Conservation (phyloP, 1,140 invertebrate species). For the Dendrolimus kikuchii region DNA sequence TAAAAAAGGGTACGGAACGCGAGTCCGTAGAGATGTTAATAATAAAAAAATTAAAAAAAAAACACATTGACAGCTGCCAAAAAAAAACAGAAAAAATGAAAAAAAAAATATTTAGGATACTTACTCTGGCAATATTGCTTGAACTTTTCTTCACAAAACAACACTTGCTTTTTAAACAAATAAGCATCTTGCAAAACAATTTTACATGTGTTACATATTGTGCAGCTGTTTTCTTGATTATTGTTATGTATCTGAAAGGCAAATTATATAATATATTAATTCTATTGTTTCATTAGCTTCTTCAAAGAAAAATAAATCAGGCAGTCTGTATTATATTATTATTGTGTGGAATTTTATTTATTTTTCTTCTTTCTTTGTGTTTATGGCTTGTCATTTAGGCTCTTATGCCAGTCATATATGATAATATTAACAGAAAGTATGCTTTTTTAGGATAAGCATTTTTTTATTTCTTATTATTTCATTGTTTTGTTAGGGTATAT, state of each 20-base stretch:
- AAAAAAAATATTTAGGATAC: conserved; percentile 5
- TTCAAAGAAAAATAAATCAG: conserved; percentile 14
- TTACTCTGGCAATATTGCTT: conserved; percentile 16
- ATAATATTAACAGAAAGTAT: no score
- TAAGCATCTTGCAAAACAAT: conserved; percentile 25
- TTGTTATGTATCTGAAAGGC: no score
- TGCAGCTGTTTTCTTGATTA: conserved; percentile 6
- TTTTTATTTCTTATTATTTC: no score
- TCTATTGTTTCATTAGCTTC: conserved; percentile 6
- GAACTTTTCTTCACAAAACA: conserved; percentile 24
- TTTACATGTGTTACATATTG: conserved; percentile 41
- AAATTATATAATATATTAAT: not conserved
- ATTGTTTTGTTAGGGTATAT: no score
- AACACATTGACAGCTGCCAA: conserved; percentile 1
- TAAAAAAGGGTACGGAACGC: no score
- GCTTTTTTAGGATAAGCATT: no score
- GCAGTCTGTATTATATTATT: conserved; percentile 8
- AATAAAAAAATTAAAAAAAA: no score
- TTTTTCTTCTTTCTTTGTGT: no score
- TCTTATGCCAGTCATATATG: no score
- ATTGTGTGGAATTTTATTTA: no score
- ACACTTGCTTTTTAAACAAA: conserved; percentile 28
- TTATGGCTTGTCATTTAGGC: no score
- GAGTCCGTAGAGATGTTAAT: no score
- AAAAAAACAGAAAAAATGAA: not conserved